Percentiles rank a stretch among this genome's conserved stretches.
Evolutionary conservation across 2,797 vertebrate species (phyloP).

Genomic region (Dendrocincla tyrannina): DNA sequence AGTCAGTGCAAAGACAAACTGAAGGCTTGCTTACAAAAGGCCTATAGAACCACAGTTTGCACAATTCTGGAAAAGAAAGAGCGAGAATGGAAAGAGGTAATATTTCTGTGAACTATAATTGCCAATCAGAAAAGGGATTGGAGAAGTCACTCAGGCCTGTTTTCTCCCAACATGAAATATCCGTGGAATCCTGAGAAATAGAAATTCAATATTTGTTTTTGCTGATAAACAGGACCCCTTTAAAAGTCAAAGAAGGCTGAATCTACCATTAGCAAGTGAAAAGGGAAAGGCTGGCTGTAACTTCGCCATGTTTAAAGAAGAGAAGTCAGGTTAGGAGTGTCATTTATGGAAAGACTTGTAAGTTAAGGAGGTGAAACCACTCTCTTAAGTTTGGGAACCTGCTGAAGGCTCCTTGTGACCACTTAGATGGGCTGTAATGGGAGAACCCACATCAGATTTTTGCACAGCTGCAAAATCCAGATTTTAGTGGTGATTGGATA

Average conservation of each 20-base stretch:
- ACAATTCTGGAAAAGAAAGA: slow-evolving; percentile 74
- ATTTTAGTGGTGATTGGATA: background rate
- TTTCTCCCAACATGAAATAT: background rate
- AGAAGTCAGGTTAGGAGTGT: background rate
- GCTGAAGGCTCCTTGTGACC: background rate
- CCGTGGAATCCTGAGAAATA: background rate
- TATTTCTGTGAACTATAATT: background rate
- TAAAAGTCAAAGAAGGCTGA: background rate
- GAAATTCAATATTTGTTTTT: background rate
- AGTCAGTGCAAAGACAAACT: slow-evolving; percentile 69
- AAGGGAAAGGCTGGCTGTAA: background rate
- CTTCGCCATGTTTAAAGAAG: background rate
- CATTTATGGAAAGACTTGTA: background rate
- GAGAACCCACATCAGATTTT: background rate
- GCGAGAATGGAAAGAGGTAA: slow-evolving; percentile 83
- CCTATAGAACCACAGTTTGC: slow-evolving; percentile 75
- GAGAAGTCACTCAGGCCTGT: background rate
- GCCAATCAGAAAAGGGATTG: background rate
- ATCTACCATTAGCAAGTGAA: background rate
- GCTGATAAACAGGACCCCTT: background rate
- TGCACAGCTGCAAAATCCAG: background rate
- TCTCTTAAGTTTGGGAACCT: background rate
- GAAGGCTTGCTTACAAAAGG: slow-evolving; percentile 75
- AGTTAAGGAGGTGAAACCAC: background rate
- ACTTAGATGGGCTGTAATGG: background rate